These are phyloP conservation scores for Ptychobarbus kaznakovi DNA, from an alignment of 2,797 vertebrate species.

Conservation along the genomic window DNA sequence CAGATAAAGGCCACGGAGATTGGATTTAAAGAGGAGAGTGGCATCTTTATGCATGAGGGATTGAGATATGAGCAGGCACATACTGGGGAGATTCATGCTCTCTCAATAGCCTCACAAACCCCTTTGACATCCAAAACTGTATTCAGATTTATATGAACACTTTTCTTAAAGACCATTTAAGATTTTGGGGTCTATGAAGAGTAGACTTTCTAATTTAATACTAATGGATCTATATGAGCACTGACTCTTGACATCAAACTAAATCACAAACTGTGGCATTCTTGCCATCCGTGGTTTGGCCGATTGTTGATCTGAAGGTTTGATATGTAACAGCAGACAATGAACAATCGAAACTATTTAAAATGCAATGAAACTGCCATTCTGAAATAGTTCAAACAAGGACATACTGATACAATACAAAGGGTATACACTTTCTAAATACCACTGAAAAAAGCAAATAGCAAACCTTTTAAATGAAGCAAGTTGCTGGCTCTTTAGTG, in stretches of 20 bases:
- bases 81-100: slow-evolving; percentile 45
- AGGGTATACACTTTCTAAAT: slow-evolving; percentile 13
- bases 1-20: slow-evolving; percentile 67
- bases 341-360: neutral
- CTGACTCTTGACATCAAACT: neutral
- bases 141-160: slow-evolving; percentile 31
- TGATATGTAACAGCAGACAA: neutral
- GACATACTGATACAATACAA: neutral
- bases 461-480: neutral
- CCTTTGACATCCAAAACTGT: slow-evolving; percentile 37
- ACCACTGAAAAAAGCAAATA: neutral
- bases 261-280: neutral
- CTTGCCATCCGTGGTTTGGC: neutral
- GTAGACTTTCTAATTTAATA: neutral
- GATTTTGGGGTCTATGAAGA: neutral
- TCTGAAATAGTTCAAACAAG: neutral
- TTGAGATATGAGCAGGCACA: slow-evolving; percentile 72
- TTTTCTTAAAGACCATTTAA: slow-evolving; percentile 11
- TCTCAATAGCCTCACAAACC: slow-evolving; percentile 58
- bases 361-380: neutral
- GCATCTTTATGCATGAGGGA: slow-evolving; percentile 76
- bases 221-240: slow-evolving; percentile 13
- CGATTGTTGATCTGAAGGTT: neutral
- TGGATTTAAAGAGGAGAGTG: slow-evolving; percentile 65
- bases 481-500: slow-evolving; percentile 14